Conservation (phyloP, 1,140 invertebrate genomes). For the Thaumetopoea pityocampa region DNA sequence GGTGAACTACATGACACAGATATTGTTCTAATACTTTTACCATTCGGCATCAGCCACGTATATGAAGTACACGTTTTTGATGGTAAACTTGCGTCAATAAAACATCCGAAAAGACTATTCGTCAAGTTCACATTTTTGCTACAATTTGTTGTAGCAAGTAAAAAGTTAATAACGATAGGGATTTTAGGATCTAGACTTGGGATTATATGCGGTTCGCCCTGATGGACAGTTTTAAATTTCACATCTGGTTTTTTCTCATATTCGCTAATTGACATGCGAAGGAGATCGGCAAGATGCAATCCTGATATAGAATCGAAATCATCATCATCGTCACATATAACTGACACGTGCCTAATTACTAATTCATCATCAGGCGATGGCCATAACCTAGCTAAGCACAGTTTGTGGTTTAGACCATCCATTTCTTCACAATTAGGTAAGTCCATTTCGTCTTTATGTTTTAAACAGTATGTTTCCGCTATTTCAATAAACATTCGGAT, state of each 20-base stretch:
- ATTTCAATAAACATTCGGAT: slow-evolving; percentile 56
- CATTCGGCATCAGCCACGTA: slow-evolving; percentile 36
- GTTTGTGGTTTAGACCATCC: slow-evolving; percentile 38
- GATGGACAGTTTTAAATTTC: slow-evolving; percentile 37
- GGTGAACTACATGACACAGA: slow-evolving; percentile 24
- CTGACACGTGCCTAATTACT: slow-evolving; percentile 30
- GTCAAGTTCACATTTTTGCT: slow-evolving; percentile 33
- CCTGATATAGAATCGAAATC: slow-evolving; percentile 37
- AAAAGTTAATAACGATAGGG: slow-evolving; percentile 40
- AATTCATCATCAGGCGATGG: slow-evolving; percentile 48
- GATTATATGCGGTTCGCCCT: slow-evolving; percentile 39
- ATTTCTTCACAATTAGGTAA: slow-evolving; percentile 44
- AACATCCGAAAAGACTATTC: slow-evolving; percentile 26
- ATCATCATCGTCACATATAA: slow-evolving; percentile 46
- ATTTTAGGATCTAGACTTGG: slow-evolving; percentile 38
- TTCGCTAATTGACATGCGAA: slow-evolving; percentile 31
- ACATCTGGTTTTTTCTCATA: slow-evolving; percentile 34
- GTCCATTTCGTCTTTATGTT: slow-evolving; percentile 29
- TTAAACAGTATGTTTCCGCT: slow-evolving; percentile 46
- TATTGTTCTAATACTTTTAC: slow-evolving; percentile 32
- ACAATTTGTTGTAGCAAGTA: slow-evolving; percentile 44
- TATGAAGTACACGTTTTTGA: slow-evolving; percentile 36
- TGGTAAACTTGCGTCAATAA: slow-evolving; percentile 26
- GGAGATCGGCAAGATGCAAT: slow-evolving; percentile 30
- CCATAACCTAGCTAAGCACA: slow-evolving; percentile 43